phyloP scores from a whole-genome alignment of 2,888 invertebrate species.

The Trypoxylon attenuatum region DNA sequence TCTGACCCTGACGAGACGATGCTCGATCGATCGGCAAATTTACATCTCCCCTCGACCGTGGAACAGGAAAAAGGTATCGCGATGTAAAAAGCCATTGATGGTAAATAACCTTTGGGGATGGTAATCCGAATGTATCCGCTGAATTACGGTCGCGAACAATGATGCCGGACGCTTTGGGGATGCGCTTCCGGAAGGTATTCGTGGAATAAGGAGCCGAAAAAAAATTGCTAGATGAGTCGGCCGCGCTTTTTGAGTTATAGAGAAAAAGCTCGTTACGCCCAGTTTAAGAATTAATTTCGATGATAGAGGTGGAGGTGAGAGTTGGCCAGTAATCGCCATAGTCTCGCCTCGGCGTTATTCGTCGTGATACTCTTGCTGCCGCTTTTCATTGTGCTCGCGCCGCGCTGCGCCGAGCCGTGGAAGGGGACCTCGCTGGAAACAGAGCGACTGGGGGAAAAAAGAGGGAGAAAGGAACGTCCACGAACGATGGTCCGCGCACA shows the following conservation, averaged over 20 bases:
- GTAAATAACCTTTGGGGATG: no score
- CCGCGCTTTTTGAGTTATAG: no score
- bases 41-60: conserved; percentile 19
- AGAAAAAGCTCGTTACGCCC: no score
- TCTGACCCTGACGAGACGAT: conserved; percentile 48
- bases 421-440: neutral
- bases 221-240: no score
- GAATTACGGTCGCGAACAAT: no score
- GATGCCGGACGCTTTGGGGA: no score
- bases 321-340: neutral
- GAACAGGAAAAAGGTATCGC: neutral
- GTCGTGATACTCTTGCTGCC: conserved; percentile 17
- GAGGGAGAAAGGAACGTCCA: conserved; percentile 22
- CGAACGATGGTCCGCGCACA: conserved; percentile 55
- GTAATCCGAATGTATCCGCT: neutral
- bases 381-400: conserved; percentile 19
- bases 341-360: neutral
- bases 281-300: no score
- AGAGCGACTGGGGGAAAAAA: neutral
- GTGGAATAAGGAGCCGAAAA: no score
- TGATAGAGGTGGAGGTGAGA: no score
- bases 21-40: conserved; percentile 45
- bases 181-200: no score
- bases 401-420: neutral
- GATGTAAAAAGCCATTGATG: neutral